Evolutionary conservation across 64 coral and sea anemone genomes (phyloP).

Genomic region (Catalaphyllia jardinei): DNA sequence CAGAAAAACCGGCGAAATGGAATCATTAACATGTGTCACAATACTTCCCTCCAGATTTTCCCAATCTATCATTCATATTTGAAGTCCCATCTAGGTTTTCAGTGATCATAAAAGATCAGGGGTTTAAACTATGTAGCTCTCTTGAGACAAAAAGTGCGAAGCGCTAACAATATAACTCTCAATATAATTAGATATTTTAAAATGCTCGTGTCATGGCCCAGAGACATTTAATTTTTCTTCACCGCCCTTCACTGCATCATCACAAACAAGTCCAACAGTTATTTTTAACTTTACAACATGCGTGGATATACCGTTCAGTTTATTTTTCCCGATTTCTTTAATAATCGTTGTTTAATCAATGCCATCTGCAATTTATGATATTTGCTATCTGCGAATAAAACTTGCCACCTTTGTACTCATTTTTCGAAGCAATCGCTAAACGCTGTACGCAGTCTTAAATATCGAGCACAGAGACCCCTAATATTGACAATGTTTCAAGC

Average conservation of each 20-base stretch:
- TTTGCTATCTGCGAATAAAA: background rate
- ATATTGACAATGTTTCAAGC: background rate
- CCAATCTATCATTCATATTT: background rate
- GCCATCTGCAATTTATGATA: background rate
- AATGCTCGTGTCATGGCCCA: too few species aligned
- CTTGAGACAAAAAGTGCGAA: too few species aligned
- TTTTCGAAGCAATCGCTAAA: background rate
- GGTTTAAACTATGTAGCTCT: too few species aligned
- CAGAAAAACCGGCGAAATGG: background rate
- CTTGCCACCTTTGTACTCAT: background rate
- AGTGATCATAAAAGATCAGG: too few species aligned
- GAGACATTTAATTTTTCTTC: too few species aligned
- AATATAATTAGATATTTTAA: too few species aligned
- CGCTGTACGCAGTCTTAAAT: background rate
- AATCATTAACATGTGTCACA: background rate
- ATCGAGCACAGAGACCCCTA: background rate
- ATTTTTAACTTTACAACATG: background rate
- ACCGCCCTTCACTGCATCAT: background rate
- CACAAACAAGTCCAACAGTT: background rate
- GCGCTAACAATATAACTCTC: too few species aligned
- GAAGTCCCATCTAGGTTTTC: background rate
- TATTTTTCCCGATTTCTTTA: background rate
- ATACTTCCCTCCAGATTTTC: background rate
- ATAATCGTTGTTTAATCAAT: slow-evolving; percentile 21
- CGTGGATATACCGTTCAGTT: background rate